A percentile compares a stretch with the other conserved stretches of the same genome.
These are phyloP conservation scores for Microcebus ravelobensis DNA, from an alignment of 2,113 vertebrate genomes.

Conservation along the genomic window DNA sequence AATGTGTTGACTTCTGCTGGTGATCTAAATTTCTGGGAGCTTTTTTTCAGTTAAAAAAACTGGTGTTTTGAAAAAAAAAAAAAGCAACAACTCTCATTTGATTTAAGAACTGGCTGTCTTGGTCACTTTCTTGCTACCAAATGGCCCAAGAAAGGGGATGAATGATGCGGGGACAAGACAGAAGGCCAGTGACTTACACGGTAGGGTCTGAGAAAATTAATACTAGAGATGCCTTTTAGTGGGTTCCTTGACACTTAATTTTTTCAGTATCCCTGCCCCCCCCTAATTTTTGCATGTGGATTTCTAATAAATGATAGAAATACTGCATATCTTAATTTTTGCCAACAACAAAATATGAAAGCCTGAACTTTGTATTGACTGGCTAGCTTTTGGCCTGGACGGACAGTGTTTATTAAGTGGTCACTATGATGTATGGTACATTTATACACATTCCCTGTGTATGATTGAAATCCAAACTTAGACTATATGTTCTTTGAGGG, in stretches of 20 bases:
- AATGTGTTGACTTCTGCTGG: not conserved
- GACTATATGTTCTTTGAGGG: not conserved
- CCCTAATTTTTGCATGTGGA: not conserved
- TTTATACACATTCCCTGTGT: not conserved
- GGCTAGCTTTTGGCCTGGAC: not conserved
- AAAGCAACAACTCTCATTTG: not conserved
- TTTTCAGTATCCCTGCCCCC: not conserved
- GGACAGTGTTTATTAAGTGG: not conserved
- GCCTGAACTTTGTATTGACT: not conserved
- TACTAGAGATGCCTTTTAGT: not conserved
- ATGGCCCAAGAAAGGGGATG: not conserved
- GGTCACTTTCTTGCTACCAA: not conserved
- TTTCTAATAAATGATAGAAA: conserved; percentile 16
- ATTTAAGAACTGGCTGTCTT: not conserved
- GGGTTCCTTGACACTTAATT: not conserved
- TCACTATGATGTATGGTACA: not conserved
- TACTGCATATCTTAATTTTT: not conserved
- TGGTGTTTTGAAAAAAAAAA: not conserved
- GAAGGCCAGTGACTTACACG: not conserved
- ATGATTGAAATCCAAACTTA: not conserved
- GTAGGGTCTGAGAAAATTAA: not conserved
- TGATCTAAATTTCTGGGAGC: not conserved
- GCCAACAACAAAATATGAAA: not conserved
- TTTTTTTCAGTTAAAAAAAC: not conserved
- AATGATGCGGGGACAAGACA: fast-evolving